Evolutionary conservation across 2,888 invertebrate genomes (phyloP), one percentile per base, ranked within the genome.

Genomic region (Zonitis immaculata): DNA sequence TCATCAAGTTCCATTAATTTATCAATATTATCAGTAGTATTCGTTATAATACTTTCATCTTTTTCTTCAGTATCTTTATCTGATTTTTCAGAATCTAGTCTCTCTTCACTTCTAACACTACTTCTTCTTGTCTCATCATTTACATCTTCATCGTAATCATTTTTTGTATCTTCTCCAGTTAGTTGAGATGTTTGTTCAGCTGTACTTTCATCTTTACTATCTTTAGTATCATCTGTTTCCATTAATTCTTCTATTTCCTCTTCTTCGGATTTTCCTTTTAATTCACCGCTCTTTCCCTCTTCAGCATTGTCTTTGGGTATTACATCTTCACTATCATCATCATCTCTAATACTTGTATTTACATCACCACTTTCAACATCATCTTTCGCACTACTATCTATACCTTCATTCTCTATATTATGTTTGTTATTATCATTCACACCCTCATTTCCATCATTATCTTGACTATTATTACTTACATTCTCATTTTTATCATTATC

Each of bases 31-130:
- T 39, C n/a, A n/a, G 2, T n/a, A 39, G 1, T 39, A n/a, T 16
- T 39, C 11, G 39, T n/a, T n/a, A 16, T 7, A 11, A 14, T 11
- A 16, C 9, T 2, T 39, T 59, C 65, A 25, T 65, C 61, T n/a
- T 62, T 61, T 44, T 55, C 59, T 18, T 68, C 67, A 65, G 6
- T 44, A 26, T 44, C 25, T 14, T 26, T 44, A 14, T 4, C 2
- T 3, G 22, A 16, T 12, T 44, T 28, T 22, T 43, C 43, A 1
- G 2, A 12, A 7, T 26, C 14, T 1, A 39, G 39, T n/a, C 11
- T 39, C 11, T n/a, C 39, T 2, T 39, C 39, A n/a, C 8, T n/a
- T n/a, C 6, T 1, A n/a, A 2, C n/a, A n/a, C 16, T n/a, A 39
- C 11, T 3, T n/a, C 11, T 39, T 8, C 2, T 39, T 7, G 8